Conservation (phyloP, 1,140 invertebrate species). For the Dreissena polymorpha region DNA sequence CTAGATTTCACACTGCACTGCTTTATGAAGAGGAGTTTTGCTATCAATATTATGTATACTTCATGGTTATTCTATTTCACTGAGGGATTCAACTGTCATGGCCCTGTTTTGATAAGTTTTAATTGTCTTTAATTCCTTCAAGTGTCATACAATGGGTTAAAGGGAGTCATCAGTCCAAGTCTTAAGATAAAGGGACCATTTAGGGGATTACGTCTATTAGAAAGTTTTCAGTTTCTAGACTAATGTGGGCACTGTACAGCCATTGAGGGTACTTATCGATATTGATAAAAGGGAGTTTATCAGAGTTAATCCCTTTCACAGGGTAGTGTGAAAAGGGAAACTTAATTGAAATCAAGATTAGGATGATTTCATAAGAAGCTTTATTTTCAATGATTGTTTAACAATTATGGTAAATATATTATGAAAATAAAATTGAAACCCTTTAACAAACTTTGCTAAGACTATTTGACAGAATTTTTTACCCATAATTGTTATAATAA, state of each 20-base stretch:
- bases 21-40: too few species aligned
- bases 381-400: too few species aligned
- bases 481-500: too few species aligned
- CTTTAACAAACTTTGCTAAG: too few species aligned
- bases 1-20: too few species aligned
- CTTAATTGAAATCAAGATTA: constrained; percentile 7
- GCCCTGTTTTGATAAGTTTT: background rate
- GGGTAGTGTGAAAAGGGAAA: background rate
- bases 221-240: too few species aligned
- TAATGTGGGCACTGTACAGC: too few species aligned
- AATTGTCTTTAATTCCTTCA: background rate
- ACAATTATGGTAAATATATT: background rate
- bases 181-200: background rate
- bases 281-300: background rate
- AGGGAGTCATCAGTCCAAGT: background rate
- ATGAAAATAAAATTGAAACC: too few species aligned
- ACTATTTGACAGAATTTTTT: too few species aligned
- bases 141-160: background rate
- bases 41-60: background rate
- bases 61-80: background rate
- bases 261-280: too few species aligned
- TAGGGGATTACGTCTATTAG: background rate
- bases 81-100: background rate
- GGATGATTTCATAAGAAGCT: background rate
- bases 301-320: background rate